phyloP scores from a whole-genome alignment of 2,888 invertebrate genomes.

The Willowsia nigromaculata region DNA sequence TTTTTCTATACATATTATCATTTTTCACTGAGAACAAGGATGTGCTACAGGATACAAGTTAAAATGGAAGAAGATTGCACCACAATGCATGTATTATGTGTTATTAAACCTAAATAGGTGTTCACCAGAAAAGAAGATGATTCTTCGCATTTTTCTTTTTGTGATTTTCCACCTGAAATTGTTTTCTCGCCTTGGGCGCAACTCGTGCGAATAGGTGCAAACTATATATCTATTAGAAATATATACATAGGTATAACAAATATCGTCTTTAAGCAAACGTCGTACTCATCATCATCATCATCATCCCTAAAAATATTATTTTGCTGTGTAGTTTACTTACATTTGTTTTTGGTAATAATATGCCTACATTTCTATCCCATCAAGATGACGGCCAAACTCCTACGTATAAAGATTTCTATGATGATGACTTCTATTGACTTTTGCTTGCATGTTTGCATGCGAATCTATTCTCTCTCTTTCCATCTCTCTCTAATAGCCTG shows the following conservation, averaged over 20 bases:
- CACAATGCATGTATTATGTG: not conserved
- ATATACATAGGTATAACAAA: not conserved
- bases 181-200: conserved; percentile 67
- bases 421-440: conserved; percentile 10
- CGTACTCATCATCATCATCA: not conserved
- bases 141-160: conserved; percentile 40
- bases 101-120: not conserved
- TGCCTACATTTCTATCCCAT: not conserved
- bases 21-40: not conserved
- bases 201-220: conserved; percentile 73
- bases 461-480: not conserved
- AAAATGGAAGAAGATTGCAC: not conserved
- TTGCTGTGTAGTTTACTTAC: not conserved
- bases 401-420: too few relatives aligned
- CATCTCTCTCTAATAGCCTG: conserved; percentile 22
- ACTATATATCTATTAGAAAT: not conserved
- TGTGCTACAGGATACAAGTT: conserved; percentile 3
- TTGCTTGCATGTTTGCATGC: not conserved
- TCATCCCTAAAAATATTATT: not conserved
- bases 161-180: conserved; percentile 19
- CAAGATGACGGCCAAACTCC: too few relatives aligned
- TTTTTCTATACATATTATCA: not conserved
- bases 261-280: too few relatives aligned
- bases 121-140: conserved; percentile 8
- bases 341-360: not conserved